These are phyloP conservation scores for Enteromius mattozi DNA, from an alignment of 2,797 vertebrate genomes.

Conservation along the genomic window DNA sequence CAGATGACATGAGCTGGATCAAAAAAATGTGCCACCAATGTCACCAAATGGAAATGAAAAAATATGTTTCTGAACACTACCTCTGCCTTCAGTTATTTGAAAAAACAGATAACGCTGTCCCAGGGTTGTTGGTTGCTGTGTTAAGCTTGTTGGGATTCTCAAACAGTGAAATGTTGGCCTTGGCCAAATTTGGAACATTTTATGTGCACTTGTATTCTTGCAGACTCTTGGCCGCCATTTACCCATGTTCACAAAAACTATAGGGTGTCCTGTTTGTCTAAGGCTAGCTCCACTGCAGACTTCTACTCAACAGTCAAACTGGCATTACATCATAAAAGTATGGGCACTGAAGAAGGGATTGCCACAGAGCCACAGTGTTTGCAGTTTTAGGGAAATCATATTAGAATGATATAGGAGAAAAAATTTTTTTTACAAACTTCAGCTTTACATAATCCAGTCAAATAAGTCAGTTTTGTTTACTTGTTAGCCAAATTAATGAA, in stretches of 20 bases:
- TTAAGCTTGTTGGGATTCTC: not conserved
- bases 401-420: not conserved
- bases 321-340: not conserved
- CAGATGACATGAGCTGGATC: not conserved
- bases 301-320: not conserved
- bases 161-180: not conserved
- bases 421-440: not conserved
- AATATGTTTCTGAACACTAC: not conserved
- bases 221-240: not conserved
- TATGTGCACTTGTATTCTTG: not conserved
- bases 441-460: conserved; percentile 2
- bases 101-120: not conserved
- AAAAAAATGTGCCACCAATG: not conserved
- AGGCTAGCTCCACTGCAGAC: not conserved
- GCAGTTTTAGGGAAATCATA: not conserved
- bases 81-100: not conserved
- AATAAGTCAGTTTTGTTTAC: conserved; percentile 4
- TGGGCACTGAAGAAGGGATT: not conserved
- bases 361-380: not conserved
- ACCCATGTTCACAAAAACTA: not conserved
- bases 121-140: not conserved
- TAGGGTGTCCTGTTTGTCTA: not conserved
- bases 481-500: not conserved
- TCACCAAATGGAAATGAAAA: not conserved
- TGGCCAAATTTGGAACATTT: not conserved